Evolutionary conservation across 2,797 vertebrate genomes (phyloP).

Genomic region (Microctenopoma stevenorrisi): DNA sequence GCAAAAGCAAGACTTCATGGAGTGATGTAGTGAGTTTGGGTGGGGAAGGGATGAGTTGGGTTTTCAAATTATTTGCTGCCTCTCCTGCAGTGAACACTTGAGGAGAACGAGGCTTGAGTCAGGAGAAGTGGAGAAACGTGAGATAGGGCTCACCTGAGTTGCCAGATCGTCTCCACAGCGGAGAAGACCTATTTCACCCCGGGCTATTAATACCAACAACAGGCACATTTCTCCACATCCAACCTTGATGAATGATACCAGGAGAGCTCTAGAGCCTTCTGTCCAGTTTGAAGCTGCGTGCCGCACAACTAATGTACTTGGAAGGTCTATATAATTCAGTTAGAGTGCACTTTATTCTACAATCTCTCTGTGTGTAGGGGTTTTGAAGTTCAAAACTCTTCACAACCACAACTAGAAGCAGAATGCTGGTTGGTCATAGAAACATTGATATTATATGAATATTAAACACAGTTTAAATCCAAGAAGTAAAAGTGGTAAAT

Average conservation of each 20-base stretch:
- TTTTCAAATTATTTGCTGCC: constrained; percentile 18
- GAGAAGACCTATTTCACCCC: constrained; percentile 67
- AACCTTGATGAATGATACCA: constrained; percentile 62
- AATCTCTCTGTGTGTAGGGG: constrained; percentile 52
- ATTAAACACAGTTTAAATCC: constrained; percentile 18
- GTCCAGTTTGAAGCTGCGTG: constrained; percentile 59
- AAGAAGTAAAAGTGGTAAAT: constrained; percentile 6
- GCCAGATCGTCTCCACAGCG: constrained; percentile 50
- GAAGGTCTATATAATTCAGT: constrained; percentile 63
- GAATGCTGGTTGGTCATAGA: constrained; percentile 8
- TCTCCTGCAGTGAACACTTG: constrained; percentile 19
- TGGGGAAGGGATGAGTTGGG: background rate
- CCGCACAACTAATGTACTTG: constrained; percentile 69
- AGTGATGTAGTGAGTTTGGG: background rate
- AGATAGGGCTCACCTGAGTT: constrained; percentile 59
- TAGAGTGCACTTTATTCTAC: constrained; percentile 78
- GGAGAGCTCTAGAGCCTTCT: constrained; percentile 50
- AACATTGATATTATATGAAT: constrained; percentile 16
- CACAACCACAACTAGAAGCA: constrained; percentile 19
- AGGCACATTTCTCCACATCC: constrained; percentile 47
- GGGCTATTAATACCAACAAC: constrained; percentile 67
- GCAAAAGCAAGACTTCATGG: constrained; percentile 31
- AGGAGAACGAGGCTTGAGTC: constrained; percentile 12
- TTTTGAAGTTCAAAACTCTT: constrained; percentile 38
- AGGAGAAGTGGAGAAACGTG: constrained; percentile 23